Base-by-base conservation (phyloP, 2,797 vertebrate genomes). In the Apodemus agrarius region DNA sequence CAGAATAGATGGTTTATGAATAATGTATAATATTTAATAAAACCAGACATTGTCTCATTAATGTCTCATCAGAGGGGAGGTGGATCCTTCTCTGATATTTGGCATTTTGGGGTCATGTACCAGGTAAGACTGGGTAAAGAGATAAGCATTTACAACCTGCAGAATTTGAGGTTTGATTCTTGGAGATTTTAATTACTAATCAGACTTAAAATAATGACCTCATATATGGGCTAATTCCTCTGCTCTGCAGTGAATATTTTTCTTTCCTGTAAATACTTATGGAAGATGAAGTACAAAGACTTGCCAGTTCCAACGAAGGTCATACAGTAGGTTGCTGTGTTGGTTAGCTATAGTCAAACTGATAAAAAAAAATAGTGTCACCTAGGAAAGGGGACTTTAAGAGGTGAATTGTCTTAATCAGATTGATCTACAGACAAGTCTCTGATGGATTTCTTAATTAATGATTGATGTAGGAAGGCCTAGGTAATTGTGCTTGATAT, bases 11-110 rank as follows among this genome's bases (percentile, higher is more conserved):
- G 91, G 96, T 74, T 91, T 84, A 98, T 98, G 96, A 98, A 98
- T 97, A 97, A 98, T 97, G 94, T 67, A 97, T 97, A 89, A 93
- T 75, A 96, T 97, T 97, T 98, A 98, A 98, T 97, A 97, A 97
- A 97, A 96, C 95, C 92, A 98, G 97, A 96, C 97, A 91, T 75
- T 72, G 96, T 94, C 97, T 97, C 96, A 96, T 98, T 97, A 97
- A 97, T 93, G 95, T 96, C 97, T 96, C 97, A 95, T 98, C 97
- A 97, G 93, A 96, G 95, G 96, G 95, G 49, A 76, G 74, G 74
- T 83, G 95, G 95, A 91, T 90, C 8, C 74, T 76, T 92, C 79
- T 67, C 89, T 95, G 95, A 92, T 65, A 94, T 74, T 90, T 97
- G 97, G 97, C 95, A 92, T 95, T 97, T 97, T 95, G 2, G 96